Conservation (phyloP, 2,888 invertebrate species). For the Meta bourneti region DNA sequence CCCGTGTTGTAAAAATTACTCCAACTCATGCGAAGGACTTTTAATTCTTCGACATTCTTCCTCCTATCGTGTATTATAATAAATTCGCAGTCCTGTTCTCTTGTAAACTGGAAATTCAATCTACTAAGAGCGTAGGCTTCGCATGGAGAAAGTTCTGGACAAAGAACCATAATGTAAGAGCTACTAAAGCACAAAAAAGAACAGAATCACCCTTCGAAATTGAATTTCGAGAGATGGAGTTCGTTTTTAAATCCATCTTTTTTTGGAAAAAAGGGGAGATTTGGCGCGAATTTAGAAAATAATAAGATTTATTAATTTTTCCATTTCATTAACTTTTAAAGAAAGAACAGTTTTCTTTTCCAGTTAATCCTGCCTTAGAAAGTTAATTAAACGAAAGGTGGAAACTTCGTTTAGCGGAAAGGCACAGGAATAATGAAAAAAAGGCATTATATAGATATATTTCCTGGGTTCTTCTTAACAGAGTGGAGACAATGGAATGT, state of each 20-base stretch:
- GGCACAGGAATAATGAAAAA: slow-evolving; percentile 39
- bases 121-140: slow-evolving; percentile 13
- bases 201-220: slow-evolving; percentile 40
- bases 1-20: not conserved
- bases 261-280: not conserved
- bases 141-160: slow-evolving; percentile 11
- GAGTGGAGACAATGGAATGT: slow-evolving; percentile 19
- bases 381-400: slow-evolving; percentile 61
- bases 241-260: slow-evolving; percentile 45
- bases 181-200: slow-evolving; percentile 9
- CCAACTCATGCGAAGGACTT: not conserved
- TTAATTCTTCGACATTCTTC: slow-evolving; percentile 28
- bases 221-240: slow-evolving; percentile 38
- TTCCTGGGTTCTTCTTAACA: slow-evolving; percentile 1
- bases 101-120: slow-evolving; percentile 36
- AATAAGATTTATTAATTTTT: slow-evolving; percentile 69
- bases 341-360: slow-evolving; percentile 51
- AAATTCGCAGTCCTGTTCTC: not conserved
- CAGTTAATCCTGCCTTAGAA: slow-evolving; percentile 54
- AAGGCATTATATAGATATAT: slow-evolving; percentile 13
- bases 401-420: slow-evolving; percentile 55
- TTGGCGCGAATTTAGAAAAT: slow-evolving; percentile 40
- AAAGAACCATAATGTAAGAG: slow-evolving; percentile 21
- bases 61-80: not conserved
- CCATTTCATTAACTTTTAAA: slow-evolving; percentile 61